Evolutionary conservation across 2,113 vertebrate species (phyloP).

Genomic region (Haemorhous mexicanus): DNA sequence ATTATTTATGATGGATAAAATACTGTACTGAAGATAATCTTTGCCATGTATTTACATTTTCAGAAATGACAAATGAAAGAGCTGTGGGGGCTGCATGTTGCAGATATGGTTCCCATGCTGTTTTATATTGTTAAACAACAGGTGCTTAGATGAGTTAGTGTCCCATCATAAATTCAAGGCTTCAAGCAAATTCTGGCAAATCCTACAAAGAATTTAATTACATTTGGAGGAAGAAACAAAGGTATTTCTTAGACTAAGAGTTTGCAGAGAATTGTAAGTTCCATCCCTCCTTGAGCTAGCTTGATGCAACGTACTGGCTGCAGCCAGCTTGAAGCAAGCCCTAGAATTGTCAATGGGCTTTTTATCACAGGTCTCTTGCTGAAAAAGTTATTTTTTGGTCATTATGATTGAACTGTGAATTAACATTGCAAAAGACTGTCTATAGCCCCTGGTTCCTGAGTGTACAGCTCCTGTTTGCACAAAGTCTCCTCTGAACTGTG

Average conservation of each 20-base stretch:
- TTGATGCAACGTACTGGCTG: rapidly evolving
- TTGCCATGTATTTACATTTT: not conserved
- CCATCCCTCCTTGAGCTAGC: not conserved
- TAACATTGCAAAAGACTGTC: not conserved
- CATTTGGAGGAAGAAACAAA: not conserved
- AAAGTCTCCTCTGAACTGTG: not conserved
- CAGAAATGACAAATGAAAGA: not conserved
- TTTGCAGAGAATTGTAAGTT: not conserved
- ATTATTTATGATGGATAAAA: not conserved
- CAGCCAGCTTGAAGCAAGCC: not conserved
- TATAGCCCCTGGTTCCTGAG: not conserved
- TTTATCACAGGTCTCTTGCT: not conserved
- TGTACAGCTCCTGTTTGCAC: not conserved
- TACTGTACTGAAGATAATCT: not conserved
- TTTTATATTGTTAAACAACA: not conserved
- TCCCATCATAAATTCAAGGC: not conserved
- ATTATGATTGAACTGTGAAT: not conserved
- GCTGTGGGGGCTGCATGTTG: not conserved
- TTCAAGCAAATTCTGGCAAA: not conserved
- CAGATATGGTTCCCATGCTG: not conserved
- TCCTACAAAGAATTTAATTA: not conserved
- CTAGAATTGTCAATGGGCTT: not conserved
- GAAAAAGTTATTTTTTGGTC: not conserved
- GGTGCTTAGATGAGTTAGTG: not conserved
- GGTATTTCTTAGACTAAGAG: not conserved